These are phyloP conservation scores for Dasysyrphus tricinctus DNA, from an alignment of 2,888 invertebrate species.

Conservation along the genomic window DNA sequence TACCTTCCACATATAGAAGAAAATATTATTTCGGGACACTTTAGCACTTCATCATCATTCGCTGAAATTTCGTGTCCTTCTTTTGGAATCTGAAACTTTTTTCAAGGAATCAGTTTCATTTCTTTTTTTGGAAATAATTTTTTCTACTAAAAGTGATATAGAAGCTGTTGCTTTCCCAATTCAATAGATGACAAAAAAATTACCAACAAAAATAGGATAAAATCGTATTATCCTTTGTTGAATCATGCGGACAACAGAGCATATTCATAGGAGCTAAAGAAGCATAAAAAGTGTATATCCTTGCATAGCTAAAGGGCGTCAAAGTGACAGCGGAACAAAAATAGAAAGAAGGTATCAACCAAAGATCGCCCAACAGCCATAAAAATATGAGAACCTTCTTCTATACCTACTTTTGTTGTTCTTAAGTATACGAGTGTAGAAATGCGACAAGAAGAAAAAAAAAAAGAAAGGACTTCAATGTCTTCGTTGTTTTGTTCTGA, in stretches of 20 bases:
- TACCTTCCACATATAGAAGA: not conserved
- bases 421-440: not conserved
- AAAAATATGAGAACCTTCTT: conserved; percentile 62
- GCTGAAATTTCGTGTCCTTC: conserved; percentile 29
- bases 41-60: conserved; percentile 60
- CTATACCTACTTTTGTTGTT: too few relatives aligned
- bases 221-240: conserved; percentile 60
- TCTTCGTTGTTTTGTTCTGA: conserved; percentile 71
- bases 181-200: conserved; percentile 39
- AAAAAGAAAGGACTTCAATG: conserved; percentile 51
- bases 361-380: conserved; percentile 37
- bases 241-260: conserved; percentile 6
- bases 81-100: conserved; percentile 19
- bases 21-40: conserved; percentile 55
- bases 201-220: conserved; percentile 22
- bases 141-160: conserved; percentile 9
- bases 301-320: conserved; percentile 67
- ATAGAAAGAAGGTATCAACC: conserved; percentile 43
- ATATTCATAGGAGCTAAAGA: not conserved
- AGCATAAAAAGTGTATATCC: conserved; percentile 28
- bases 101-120: conserved; percentile 58
- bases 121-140: not conserved
- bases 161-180: conserved; percentile 56
- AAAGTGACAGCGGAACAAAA: conserved; percentile 62
- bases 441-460: not conserved